Conservation (phyloP, 2,113 vertebrate genomes). For the Arenaria interpres region DNA sequence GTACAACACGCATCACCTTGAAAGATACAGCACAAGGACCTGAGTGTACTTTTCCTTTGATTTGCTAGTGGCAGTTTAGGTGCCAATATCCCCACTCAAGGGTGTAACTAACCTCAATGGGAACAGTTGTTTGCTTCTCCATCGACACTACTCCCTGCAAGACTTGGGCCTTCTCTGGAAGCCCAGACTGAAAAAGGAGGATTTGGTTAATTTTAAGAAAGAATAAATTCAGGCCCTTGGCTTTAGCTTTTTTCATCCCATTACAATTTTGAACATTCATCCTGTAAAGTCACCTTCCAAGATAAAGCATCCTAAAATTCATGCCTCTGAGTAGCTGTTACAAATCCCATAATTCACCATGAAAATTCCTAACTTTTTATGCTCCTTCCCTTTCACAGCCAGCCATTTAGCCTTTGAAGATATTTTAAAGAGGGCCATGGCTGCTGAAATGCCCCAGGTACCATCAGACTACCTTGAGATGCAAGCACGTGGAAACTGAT, state of each 20-base stretch:
- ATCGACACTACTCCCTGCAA: neutral
- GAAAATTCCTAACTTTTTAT: neutral
- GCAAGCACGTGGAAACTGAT: neutral
- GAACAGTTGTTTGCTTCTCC: neutral
- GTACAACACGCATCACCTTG: rapidly evolving
- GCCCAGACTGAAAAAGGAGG: neutral
- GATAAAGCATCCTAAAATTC: neutral
- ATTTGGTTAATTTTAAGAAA: neutral
- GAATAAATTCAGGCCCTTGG: neutral
- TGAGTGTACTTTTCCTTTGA: neutral
- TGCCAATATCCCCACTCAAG: neutral
- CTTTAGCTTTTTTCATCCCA: neutral
- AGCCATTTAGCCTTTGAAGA: neutral
- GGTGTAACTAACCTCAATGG: neutral
- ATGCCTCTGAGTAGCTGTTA: neutral
- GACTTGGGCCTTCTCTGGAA: neutral
- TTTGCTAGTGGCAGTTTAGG: neutral
- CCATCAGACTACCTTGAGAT: neutral
- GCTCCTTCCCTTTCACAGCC: neutral
- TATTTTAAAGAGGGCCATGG: neutral
- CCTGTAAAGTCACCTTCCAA: neutral
- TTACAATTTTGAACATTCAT: neutral
- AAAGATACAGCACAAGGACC: neutral
- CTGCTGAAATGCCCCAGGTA: neutral
- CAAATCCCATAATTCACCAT: neutral